A percentile compares a stretch with the other conserved stretches of the same genome.
Conservation (phyloP, 2,888 invertebrate species). For the Vesta saturnalis region DNA sequence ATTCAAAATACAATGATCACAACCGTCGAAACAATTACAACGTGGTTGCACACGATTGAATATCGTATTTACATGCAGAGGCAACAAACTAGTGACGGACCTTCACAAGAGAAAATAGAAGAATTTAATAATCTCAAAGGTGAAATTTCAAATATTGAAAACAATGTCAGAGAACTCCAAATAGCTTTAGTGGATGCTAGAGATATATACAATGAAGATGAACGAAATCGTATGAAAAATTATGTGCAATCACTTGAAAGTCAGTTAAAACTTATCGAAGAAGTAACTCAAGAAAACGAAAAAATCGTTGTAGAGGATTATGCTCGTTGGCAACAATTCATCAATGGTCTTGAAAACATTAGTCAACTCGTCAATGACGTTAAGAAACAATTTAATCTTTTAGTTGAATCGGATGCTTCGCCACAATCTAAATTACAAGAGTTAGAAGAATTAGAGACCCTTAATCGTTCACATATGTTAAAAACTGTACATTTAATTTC, state of each 20-base stretch:
- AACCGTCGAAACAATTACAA: constrained; percentile 82
- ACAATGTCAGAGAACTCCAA: constrained; percentile 73
- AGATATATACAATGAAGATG: constrained; percentile 63
- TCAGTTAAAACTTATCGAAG: constrained; percentile 77
- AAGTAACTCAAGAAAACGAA: constrained; percentile 71
- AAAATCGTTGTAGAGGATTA: constrained; percentile 69
- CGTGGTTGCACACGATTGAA: constrained; percentile 87
- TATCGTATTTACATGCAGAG: constrained; percentile 75
- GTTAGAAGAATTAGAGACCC: constrained; percentile 75
- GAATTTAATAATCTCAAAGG: constrained; percentile 71
- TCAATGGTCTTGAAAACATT: constrained; percentile 71
- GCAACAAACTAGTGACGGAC: constrained; percentile 68
- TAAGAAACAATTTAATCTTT: constrained; percentile 65
- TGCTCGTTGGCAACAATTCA: constrained; percentile 77
- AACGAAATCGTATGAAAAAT: constrained; percentile 64
- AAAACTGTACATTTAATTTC: constrained; percentile 71
- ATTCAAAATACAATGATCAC: constrained; percentile 78
- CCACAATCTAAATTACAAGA: constrained; percentile 74
- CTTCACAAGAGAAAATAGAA: constrained; percentile 69
- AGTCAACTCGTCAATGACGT: constrained; percentile 64
- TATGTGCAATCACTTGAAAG: constrained; percentile 70
- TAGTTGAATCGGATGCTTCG: constrained; percentile 72
- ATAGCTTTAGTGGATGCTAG: constrained; percentile 65
- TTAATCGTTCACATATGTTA: constrained; percentile 71
- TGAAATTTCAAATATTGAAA: constrained; percentile 73